Base-by-base conservation (phyloP, 2,888 invertebrate genomes). In the Dicyrtomina minuta region DNA sequence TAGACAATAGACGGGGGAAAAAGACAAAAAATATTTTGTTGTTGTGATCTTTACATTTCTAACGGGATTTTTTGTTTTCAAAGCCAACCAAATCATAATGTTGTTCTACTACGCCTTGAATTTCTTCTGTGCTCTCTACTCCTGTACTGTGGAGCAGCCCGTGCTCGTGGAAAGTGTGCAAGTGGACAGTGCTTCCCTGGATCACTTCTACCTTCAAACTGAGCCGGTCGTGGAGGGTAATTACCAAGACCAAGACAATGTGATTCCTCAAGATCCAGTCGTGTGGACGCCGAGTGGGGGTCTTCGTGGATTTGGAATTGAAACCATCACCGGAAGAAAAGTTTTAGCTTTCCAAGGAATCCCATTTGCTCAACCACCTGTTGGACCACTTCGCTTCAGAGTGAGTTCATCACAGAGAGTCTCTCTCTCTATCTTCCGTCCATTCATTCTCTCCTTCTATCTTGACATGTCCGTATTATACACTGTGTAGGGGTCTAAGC, bases 291-390 rank as follows among this genome's bases (percentile, higher is more conserved):
- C 64, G n/a, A 72, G 73, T 59, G 77, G 77, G 17, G 55, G 64
- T 5, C 61, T 77, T 10, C 61, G 68, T 12, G 77, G 77, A 27
- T 77, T 77, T 68, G 43, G 49, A 3, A 75, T 76, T 72, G 70
- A 73, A 39, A 72, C 74, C 10, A 58, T 74, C 17, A 72, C 44
- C 24, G 72, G 72, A 8, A 87, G 91, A 66, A 89, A 93, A 81
- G 90, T 94, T 51, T 92, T 93, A 81, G 90, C 91, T 61, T 95
- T 92, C 80, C 89, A 90, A 68, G 93, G 94, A 2, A 91, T 95
- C 74, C 95, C 95, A 15, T 95, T 92, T 81, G 95, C 94, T 8
- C 91, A 92, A 81, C 90, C 94, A 1, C 94, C 95, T 1, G 83
- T 93, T 53, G 93, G 92, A 12, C 72, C 80, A 61, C 85, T 93